Evolutionary conservation across 1,140 invertebrate species (phyloP).

Genomic region (Leptinotarsa defecta): DNA sequence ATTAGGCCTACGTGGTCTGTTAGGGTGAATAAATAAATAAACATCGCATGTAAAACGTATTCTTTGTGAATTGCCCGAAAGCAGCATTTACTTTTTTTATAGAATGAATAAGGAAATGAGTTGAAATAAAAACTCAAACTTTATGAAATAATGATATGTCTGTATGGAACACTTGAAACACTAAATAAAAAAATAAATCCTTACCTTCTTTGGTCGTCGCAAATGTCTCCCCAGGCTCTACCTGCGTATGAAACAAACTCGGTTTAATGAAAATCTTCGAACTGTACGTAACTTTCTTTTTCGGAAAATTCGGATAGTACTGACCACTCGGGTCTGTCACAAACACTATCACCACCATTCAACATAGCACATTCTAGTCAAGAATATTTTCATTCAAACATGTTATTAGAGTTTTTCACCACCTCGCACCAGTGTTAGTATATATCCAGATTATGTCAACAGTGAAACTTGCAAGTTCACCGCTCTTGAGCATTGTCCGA

Average conservation of each 20-base stretch:
- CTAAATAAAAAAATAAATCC: slow-evolving; percentile 24
- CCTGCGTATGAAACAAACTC: slow-evolving; percentile 50
- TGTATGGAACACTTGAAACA: no score
- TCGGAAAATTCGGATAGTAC: slow-evolving; percentile 29
- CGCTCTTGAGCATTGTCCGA: slow-evolving; percentile 8
- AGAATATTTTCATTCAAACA: slow-evolving; percentile 13
- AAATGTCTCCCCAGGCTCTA: slow-evolving; percentile 50
- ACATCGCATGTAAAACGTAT: no score
- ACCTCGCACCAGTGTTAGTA: not conserved
- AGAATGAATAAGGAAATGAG: no score
- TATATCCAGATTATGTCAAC: slow-evolving; percentile 1
- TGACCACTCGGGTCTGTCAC: slow-evolving; percentile 52
- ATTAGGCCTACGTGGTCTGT: no score
- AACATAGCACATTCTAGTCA: slow-evolving; percentile 51
- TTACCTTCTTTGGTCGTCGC: slow-evolving; percentile 57
- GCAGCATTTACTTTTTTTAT: no score
- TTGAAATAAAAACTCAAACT: no score
- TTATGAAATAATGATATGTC: no score
- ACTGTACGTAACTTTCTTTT: slow-evolving; percentile 49
- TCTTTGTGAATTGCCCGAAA: no score
- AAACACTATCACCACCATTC: slow-evolving; percentile 57
- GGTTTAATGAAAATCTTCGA: slow-evolving; percentile 53
- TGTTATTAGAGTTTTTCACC: not conserved
- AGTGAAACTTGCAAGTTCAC: not conserved
- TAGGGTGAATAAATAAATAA: no score